Conservation (phyloP, 2,113 vertebrate genomes). For the Dendropsophus ebraccatus region DNA sequence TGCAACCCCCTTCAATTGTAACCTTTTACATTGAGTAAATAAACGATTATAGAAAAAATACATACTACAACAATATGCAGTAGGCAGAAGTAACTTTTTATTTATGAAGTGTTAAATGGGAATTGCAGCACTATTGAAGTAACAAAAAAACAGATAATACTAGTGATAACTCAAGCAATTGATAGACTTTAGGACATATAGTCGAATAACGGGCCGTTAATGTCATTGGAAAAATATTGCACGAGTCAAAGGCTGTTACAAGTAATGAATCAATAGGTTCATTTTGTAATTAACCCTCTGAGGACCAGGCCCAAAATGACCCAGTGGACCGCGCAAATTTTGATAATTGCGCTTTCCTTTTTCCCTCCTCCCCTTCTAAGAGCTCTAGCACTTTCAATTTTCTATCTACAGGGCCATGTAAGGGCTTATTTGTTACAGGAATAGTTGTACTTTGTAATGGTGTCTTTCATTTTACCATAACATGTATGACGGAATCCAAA, state of each 20-base stretch:
- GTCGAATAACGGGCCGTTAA: not conserved
- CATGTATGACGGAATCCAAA: too few species aligned
- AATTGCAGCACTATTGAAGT: too few species aligned
- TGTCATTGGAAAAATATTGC: not conserved
- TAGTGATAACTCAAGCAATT: not conserved
- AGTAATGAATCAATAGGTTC: not conserved
- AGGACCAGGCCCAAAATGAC: too few species aligned
- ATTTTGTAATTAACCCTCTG: not conserved
- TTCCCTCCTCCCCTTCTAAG: too few species aligned
- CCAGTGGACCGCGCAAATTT: too few species aligned
- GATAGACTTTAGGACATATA: not conserved
- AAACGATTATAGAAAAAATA: not conserved
- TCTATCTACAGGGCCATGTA: too few species aligned
- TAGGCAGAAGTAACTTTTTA: constrained; percentile 13
- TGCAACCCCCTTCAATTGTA: too few species aligned
- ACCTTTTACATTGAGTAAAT: not conserved
- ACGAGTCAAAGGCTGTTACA: not conserved
- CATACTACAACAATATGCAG: not conserved
- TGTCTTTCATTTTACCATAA: too few species aligned
- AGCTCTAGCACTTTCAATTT: too few species aligned
- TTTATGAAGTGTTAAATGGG: not conserved
- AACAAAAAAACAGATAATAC: not conserved
- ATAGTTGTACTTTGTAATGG: too few species aligned
- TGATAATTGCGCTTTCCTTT: too few species aligned
- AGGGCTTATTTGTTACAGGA: too few species aligned